Base-by-base conservation (phyloP, 2,113 vertebrate genomes). In the Stigmatopora nigra region DNA sequence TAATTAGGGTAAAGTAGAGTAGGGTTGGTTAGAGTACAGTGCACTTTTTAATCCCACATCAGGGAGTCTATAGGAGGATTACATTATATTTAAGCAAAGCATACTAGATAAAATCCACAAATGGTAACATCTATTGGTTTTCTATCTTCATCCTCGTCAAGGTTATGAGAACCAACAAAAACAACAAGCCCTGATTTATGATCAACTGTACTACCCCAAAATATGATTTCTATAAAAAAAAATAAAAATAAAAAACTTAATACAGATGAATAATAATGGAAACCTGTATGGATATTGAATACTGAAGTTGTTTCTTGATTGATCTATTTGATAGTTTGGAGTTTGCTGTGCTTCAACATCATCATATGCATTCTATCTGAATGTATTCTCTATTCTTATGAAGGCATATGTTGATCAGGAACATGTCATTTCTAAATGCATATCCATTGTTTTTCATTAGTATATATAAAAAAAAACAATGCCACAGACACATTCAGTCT, bases 301-400 rank as follows among this genome's bases (percentile, higher is more conserved):
- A 10, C 7, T 31, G 35, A 12, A 14, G 8, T 60, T 41, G 0
- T 38, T 11, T 41, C 36, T 4, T 41, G 57, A n/a, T 16, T 38
- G 35, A 17, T 59, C 36, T 14, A 7, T 35, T 38, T 13, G 4
- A 59, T 16, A 59, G 7, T 55, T 55, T 53, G 17, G 35, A 15
- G 25, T 14, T 25, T 35, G 5, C 25, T 36, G n/a, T 22, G 60
- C 41, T 22, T 20, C 46, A 15, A 6, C 41, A 61, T 51, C 59
- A 19, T 49, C 35, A 48, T 15, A 14, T 49, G 31, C 58, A 66
- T 45, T 56, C 49, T 63, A 44, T 44, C 12, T 58, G 38, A 58
- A 58, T 58, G 13, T 16, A 15, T 48, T 48, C 46, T 48, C 25
- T 8, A 17, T 58, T 58, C 15, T 48, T 15, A 15, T 51, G n/a